Evolutionary conservation across 92 coral and sea anemone species (phyloP), one percentile per base, ranked within the genome.

Genomic region (Palythoa heliodiscus): DNA sequence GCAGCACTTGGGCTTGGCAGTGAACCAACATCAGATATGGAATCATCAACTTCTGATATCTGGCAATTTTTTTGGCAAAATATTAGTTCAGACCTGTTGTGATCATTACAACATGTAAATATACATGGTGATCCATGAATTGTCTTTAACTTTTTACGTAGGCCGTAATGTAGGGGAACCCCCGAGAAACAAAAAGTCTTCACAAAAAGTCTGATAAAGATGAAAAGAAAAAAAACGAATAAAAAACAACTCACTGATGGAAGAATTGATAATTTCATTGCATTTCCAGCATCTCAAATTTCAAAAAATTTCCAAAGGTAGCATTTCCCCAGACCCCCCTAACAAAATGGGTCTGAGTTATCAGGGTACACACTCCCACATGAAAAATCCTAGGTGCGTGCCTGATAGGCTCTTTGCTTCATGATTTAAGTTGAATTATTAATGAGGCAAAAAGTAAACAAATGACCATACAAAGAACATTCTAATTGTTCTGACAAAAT

Each of bases 41-140:
- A 74, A 39, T 74, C 78, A 74, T 74, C 78, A 52, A 74, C 78
- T 74, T 74, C 78, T 74, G 78, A 74, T 74, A 74, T 50, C 78
- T 74, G 61, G 78, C 78, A 74, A 74, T 74, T 74, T 39, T 20
- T 50, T 74, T 74, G n/a, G 20, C 78, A 74, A 74, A 74, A 74
- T 39, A 74, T 74, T 74, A 74, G 78, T 74, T 74, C 20, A 63
- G 78, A 74, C 39, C 50, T 74, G n/a, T 74, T 74, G 78, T 74
- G 78, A 74, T 74, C 38, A 68, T 68, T 68, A 68, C 20, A 48
- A 73, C 60, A 74, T 74, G 63, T 50, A 74, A 74, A 74, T 50
- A 73, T 73, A 57, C 60, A 73, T 74, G 7, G 78, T 50, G 78
- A 20, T n/a, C n/a, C n/a, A 50, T 50, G 61, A 74, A 74, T 74